Conservation (phyloP, 2,113 vertebrate species). For the Cheilinus undulatus region DNA sequence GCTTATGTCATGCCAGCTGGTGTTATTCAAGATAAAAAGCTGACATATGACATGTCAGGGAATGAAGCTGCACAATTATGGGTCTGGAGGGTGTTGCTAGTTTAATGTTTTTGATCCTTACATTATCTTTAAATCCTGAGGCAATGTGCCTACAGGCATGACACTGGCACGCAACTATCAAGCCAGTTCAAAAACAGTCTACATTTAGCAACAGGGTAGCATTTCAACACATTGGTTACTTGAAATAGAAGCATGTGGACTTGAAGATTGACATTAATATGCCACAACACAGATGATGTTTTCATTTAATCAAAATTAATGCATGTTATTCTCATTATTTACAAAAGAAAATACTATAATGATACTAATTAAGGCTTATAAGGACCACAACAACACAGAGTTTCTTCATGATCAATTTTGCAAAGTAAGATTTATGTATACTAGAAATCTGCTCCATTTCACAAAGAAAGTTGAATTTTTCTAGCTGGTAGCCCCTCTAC, state of each 20-base stretch:
- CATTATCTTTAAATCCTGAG: conserved; percentile 41
- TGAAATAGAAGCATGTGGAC: conserved; percentile 4
- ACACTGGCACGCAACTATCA: conserved; percentile 44
- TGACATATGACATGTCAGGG: not conserved
- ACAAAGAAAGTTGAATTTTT: not conserved
- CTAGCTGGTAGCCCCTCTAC: not conserved
- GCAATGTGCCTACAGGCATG: not conserved
- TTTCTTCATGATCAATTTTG: not conserved
- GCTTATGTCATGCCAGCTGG: not conserved
- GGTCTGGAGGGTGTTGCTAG: not conserved
- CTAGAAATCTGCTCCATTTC: not conserved
- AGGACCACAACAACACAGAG: not conserved
- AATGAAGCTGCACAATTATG: conserved; percentile 2
- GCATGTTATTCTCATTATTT: too few species aligned
- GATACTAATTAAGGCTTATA: not conserved
- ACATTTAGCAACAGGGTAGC: conserved; percentile 37
- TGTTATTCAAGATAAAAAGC: conserved; percentile 3
- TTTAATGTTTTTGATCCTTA: not conserved
- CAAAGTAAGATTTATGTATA: not conserved
- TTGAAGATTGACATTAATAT: not conserved
- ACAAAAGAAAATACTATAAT: too few species aligned
- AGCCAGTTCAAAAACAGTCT: conserved; percentile 47
- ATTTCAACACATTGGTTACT: conserved; percentile 1
- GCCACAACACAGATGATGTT: not conserved
- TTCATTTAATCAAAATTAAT: too few species aligned